Percentiles rank a stretch among this genome's conserved stretches.
These are phyloP conservation scores for Mirza zaza DNA, from an alignment of 2,113 vertebrate genomes.

Conservation along the genomic window DNA sequence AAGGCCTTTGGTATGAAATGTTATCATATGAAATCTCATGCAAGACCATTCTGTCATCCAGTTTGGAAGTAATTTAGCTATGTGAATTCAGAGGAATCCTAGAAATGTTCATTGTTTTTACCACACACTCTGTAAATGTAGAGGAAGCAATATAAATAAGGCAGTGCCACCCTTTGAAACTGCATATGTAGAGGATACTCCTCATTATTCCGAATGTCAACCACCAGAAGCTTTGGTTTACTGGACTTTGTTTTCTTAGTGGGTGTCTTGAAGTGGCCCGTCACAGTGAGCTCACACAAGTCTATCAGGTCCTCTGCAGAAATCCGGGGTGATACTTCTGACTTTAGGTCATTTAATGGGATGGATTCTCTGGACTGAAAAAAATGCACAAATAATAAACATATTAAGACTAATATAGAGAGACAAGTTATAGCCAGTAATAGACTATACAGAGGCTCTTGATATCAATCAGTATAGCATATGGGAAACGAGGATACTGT, in stretches of 20 bases:
- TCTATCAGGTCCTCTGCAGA: constrained; percentile 98
- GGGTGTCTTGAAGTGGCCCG: constrained; percentile 87
- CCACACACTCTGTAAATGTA: neutral
- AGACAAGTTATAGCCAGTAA: neutral
- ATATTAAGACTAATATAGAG: neutral
- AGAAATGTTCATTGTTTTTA: neutral
- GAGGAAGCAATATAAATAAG: neutral
- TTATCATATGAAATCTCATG: neutral
- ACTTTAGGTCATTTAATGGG: constrained; percentile 93
- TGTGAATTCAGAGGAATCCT: constrained; percentile 31
- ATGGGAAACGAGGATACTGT: neutral
- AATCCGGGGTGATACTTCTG: constrained; percentile 95
- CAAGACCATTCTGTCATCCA: neutral
- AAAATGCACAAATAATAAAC: constrained; percentile 52
- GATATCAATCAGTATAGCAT: neutral
- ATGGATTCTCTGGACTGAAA: constrained; percentile 94
- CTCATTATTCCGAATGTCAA: constrained; percentile 93
- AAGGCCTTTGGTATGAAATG: neutral
- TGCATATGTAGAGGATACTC: constrained; percentile 94
- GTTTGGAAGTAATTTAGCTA: constrained; percentile 11
- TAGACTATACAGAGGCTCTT: neutral
- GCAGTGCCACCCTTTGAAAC: neutral
- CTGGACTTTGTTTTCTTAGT: constrained; percentile 91
- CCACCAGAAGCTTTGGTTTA: constrained; percentile 95
- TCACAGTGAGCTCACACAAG: constrained; percentile 92